These are phyloP conservation scores for Ethmia dodecea DNA, from an alignment of 2,888 invertebrate species.

Conservation along the genomic window DNA sequence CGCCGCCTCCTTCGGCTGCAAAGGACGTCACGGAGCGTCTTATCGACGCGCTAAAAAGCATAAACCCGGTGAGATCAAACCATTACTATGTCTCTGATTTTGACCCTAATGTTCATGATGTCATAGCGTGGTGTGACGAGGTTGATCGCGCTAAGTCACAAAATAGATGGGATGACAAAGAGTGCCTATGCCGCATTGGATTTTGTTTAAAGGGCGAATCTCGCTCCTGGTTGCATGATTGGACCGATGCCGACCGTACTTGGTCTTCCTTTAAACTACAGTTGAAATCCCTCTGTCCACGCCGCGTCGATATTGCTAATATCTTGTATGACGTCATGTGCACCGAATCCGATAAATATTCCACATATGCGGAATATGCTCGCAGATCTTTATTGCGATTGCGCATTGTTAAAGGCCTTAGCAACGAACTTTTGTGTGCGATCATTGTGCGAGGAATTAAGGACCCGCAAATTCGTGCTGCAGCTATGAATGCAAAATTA, in stretches of 20 bases:
- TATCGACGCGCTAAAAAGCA: too few relatives aligned
- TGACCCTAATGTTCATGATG: too few relatives aligned
- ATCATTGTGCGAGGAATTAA: constrained; percentile 8
- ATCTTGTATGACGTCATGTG: too few relatives aligned
- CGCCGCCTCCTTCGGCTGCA: too few relatives aligned
- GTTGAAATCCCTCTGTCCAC: not conserved
- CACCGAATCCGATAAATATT: not conserved
- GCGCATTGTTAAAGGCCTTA: not conserved
- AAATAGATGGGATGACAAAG: constrained; percentile 4
- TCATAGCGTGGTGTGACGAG: too few relatives aligned
- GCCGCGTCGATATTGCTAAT: not conserved
- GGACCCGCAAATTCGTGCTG: constrained; percentile 2
- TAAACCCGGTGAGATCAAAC: too few relatives aligned
- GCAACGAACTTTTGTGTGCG: constrained; percentile 1
- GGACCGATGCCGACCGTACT: not conserved
- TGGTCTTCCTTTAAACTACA: not conserved
- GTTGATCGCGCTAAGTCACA: too few relatives aligned
- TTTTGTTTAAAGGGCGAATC: not conserved
- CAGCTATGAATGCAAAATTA: not conserved
- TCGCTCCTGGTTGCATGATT: not conserved
- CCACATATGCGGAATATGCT: not conserved
- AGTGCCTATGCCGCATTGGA: constrained; percentile 1
- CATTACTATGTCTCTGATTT: too few relatives aligned
- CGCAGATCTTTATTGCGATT: too few relatives aligned
- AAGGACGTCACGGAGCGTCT: too few relatives aligned